Evolutionary conservation across 2,888 invertebrate species (phyloP), one percentile per base, ranked within the genome.

Genomic region (Acronicta leporina): DNA sequence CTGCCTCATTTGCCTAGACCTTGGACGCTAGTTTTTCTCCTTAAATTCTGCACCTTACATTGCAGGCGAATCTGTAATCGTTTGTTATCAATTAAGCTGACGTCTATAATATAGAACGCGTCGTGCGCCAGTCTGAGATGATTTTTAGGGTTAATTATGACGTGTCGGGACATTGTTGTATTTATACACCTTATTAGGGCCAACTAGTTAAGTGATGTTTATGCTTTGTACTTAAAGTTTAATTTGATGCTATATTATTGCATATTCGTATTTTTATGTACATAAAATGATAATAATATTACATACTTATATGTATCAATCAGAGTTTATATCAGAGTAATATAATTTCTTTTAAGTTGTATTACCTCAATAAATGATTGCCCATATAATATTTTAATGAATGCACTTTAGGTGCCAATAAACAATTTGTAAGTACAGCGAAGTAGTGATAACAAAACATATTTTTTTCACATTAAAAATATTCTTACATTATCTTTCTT

Each of bases 141-240:
- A 68, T 40, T 35, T 45, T 30, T 65, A 62, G 68, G 64, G 73
- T 64, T 65, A 68, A 58, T 50, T 60, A 44, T 30, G 49, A 59
- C 43, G 43, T 56, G 57, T 68, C 55, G 16, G 57, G 63, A 66
- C 63, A 63, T 58, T 54, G 73, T 76, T 72, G 63, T 77, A 75
- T 69, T 67, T 64, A 69, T 63, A 70, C 80, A 78, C 63, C 76
- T 33, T 33, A 30, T 33, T 85, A 85, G 85, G 85, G 83, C 85
- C 85, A 85, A 85, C 83, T 84, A 83, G 71, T 66, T 83, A 82
- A 82, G 76, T 71, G 61, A 71, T 64, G 43, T 49, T 47, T 66
- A 72, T 66, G 69, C 74, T 72, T 72, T 65, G 78, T 78, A 78
- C 78, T 78, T 78, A 78, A 67, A 56, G 44, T 52, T 59, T 69